These are phyloP conservation scores for Microdon myrmicae DNA, from an alignment of 2,888 invertebrate species.

Conservation along the genomic window DNA sequence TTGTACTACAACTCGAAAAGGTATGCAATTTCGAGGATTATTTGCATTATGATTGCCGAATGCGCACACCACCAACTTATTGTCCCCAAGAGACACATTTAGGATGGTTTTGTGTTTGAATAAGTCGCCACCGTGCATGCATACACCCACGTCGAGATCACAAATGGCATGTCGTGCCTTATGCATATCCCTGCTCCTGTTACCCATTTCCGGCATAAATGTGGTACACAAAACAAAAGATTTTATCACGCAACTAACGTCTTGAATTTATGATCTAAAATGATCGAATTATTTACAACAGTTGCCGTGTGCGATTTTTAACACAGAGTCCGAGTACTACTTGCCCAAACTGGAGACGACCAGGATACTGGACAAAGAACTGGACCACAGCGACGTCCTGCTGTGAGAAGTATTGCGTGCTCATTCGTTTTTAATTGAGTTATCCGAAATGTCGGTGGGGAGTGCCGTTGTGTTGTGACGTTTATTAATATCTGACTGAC, in stretches of 20 bases:
- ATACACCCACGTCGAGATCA: too few species aligned
- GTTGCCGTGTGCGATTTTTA: conserved; percentile 1
- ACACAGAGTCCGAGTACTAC: conserved; percentile 3
- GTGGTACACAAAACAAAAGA: too few species aligned
- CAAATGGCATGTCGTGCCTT: too few species aligned
- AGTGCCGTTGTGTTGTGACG: conserved; percentile 62
- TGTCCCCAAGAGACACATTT: too few species aligned
- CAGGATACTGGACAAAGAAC: conserved; percentile 19
- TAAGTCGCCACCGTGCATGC: too few species aligned
- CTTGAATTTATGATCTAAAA: background rate
- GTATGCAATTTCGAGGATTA: conserved; percentile 12
- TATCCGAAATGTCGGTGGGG: conserved; percentile 55
- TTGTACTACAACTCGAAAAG: conserved; percentile 15
- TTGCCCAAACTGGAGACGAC: conserved; percentile 17
- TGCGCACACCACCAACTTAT: conserved; percentile 7
- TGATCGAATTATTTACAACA: conserved; percentile 1
- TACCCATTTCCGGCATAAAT: too few species aligned
- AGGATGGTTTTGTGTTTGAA: too few species aligned
- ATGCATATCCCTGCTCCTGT: too few species aligned
- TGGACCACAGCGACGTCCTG: conserved; percentile 57
- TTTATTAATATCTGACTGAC: conserved; percentile 65
- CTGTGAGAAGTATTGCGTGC: conserved; percentile 58
- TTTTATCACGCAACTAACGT: too few species aligned
- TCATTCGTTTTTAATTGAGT: conserved; percentile 61
- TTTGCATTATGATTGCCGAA: conserved; percentile 10